phyloP scores from a whole-genome alignment of 1,140 invertebrate genomes.

The Lordiphosa stackelbergi region DNA sequence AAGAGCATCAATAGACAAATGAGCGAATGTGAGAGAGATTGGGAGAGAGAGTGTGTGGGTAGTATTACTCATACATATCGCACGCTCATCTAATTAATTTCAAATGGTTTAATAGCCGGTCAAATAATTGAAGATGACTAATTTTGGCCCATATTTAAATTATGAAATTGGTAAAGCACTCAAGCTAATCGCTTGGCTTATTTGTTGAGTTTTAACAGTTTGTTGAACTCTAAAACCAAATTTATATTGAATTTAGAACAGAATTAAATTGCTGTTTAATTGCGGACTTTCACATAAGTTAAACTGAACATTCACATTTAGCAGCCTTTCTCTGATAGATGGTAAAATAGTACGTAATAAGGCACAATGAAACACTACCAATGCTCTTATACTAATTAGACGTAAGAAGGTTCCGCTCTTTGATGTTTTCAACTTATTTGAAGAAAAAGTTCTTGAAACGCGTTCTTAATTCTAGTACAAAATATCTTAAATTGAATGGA shows the following conservation, averaged over 20 bases:
- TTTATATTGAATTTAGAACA: conserved; percentile 37
- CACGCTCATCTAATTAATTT: conserved; percentile 8
- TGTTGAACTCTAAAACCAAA: conserved; percentile 27
- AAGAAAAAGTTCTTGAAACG: no score
- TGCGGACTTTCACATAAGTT: conserved; percentile 16
- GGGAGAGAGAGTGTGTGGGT: conserved; percentile 10
- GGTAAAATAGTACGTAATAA: no score
- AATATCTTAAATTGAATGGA: no score
- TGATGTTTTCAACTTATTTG: no score
- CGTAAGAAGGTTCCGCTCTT: no score
- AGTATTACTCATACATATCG: conserved; percentile 40
- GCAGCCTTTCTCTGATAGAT: no score
- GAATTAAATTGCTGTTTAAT: conserved; percentile 45
- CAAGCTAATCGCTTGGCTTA: conserved; percentile 6
- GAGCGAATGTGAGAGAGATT: conserved; percentile 5
- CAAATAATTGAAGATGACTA: conserved; percentile 34
- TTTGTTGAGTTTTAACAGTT: conserved; percentile 21
- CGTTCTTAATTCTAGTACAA: no score
- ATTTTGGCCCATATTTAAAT: not conserved
- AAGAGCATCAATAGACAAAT: conserved; percentile 12
- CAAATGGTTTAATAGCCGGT: conserved; percentile 20
- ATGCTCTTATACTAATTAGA: no score
- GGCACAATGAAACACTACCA: no score
- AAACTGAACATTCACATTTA: conserved; percentile 20
- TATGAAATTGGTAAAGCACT: no score